These are phyloP conservation scores for Sakesphorus luctuosus DNA, from an alignment of 2,113 vertebrate genomes.

Conservation along the genomic window DNA sequence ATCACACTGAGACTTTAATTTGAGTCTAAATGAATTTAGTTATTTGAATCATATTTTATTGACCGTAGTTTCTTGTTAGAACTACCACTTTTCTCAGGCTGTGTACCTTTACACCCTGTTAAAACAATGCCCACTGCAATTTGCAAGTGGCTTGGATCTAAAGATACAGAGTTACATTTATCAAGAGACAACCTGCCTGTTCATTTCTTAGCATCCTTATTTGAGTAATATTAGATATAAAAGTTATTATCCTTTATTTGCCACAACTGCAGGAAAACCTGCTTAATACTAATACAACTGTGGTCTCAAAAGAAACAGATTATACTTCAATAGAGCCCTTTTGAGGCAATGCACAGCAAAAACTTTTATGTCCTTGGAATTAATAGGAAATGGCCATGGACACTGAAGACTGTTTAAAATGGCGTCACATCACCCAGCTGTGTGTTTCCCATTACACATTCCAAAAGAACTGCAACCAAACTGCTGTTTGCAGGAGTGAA, in stretches of 20 bases:
- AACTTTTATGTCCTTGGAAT: not conserved
- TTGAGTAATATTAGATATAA: not conserved
- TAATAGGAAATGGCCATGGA: not conserved
- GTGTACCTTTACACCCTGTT: rapidly evolving
- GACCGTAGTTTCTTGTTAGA: not conserved
- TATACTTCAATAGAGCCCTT: not conserved
- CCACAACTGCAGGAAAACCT: not conserved
- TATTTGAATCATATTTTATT: not conserved
- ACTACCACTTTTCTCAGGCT: not conserved
- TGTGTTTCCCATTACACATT: not conserved
- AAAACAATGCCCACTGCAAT: not conserved
- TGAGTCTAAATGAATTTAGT: not conserved
- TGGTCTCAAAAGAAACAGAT: not conserved
- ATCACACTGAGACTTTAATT: not conserved
- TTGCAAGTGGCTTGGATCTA: not conserved
- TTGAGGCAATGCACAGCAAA: not conserved
- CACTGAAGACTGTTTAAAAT: not conserved
- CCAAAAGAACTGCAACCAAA: not conserved
- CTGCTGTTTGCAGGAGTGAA: not conserved
- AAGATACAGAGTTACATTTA: not conserved
- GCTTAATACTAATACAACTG: not conserved
- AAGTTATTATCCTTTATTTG: not conserved
- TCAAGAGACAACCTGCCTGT: not conserved
- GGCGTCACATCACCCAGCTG: not conserved
- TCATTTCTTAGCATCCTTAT: not conserved